Evolutionary conservation across 1,140 invertebrate species (phyloP).

Genomic region (Teleopsis dalmanni): DNA sequence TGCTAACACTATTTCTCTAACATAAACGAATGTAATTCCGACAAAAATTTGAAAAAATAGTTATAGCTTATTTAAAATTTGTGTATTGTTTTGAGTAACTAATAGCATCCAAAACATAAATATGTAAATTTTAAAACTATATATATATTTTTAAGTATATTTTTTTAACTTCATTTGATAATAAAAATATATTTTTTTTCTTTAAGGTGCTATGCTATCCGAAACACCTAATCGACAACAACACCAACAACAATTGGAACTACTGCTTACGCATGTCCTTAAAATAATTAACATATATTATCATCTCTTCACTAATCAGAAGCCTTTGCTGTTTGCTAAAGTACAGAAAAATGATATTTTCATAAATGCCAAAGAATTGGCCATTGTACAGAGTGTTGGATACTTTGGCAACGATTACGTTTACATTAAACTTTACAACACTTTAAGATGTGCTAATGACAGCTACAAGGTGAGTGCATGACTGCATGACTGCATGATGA

Average conservation of each 20-base stretch:
- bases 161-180: neutral
- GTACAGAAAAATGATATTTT: slow-evolving; percentile 17
- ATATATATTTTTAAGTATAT: neutral
- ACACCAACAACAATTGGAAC: slow-evolving; percentile 8
- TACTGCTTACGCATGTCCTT: slow-evolving; percentile 55
- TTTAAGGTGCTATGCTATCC: slow-evolving; percentile 1
- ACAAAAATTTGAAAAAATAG: no score
- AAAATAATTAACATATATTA: slow-evolving; percentile 65
- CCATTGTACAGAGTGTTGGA: slow-evolving; percentile 46
- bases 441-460: slow-evolving; percentile 61
- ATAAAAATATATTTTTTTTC: neutral
- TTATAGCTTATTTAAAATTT: no score
- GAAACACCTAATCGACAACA: neutral
- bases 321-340: slow-evolving; percentile 46
- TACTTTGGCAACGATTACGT: slow-evolving; percentile 59
- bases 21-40: no score
- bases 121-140: no score
- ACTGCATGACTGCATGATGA: no score
- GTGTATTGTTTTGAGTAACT: no score
- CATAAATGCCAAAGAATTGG: slow-evolving; percentile 18
- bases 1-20: no score
- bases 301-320: slow-evolving; percentile 62
- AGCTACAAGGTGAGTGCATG: slow-evolving; percentile 61
- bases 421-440: slow-evolving; percentile 68
- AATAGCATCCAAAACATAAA: no score